Evolutionary conservation across 2,888 invertebrate species (phyloP), one percentile per base, ranked within the genome.

Genomic region (Mythimna ferrago): DNA sequence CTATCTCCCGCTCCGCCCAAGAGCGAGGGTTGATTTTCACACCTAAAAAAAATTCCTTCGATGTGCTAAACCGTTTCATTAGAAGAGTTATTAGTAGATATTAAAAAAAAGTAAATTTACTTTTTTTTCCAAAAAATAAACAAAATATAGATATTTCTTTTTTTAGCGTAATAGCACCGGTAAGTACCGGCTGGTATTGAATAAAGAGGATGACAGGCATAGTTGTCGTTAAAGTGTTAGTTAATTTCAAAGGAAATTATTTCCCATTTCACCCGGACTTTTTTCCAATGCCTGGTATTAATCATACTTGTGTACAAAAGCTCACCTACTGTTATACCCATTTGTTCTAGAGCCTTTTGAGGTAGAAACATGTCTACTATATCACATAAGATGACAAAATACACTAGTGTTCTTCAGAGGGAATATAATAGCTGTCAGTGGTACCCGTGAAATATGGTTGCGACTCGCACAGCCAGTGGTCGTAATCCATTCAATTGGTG

Each of bases 401-500:
- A 71, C 65, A 71, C n/a, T 26, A 38, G 48, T 73, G 38, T 64
- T 64, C 58, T 66, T 71, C n/a, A 48, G 61, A 63, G 41, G 21
- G 35, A 75, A 70, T 60, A 79, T 76, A 80, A 80, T 68, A 72
- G 67, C 60, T 76, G 81, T 72, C 70, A 70, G 69, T 35, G 54
- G 26, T 57, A 35, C 72, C 56, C 19, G 61, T 78, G 76, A 86
- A 81, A 86, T 86, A 88, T 85, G 44, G 66, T 74, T 62, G 62
- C 60, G 68, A 71, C 78, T 73, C 71, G 69, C 73, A 64, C 73
- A 71, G 60, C 66, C 19, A 69, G 76, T 71, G 73, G 82, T 66
- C 76, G 82, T 81, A 86, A 88, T 88, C 83, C 86, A 86, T 87
- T 87, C 82, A 82, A 87, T 85, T 76, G 69, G 73, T 80, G 76